These are phyloP conservation scores for Conus ventricosus DNA, from an alignment of 1,140 invertebrate species.

Conservation along the genomic window DNA sequence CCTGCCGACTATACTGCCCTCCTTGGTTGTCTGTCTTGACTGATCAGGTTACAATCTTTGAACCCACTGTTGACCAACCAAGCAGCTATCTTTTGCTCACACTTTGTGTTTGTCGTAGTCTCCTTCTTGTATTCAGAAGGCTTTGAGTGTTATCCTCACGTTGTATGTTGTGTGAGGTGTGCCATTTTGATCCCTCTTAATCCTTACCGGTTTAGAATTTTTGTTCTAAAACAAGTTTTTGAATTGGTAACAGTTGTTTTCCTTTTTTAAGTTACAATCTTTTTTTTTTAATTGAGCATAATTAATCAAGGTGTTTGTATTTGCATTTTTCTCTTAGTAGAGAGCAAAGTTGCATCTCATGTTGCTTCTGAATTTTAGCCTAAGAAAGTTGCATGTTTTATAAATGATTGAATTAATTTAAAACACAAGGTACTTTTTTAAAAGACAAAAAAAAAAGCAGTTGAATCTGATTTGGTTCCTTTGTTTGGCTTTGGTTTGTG, in stretches of 20 bases:
- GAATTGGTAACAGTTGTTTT: not conserved
- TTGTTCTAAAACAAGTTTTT: not conserved
- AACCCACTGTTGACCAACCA: not conserved
- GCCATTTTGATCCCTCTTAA: slow-evolving; percentile 28
- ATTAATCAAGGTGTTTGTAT: not conserved
- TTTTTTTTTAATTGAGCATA: not conserved
- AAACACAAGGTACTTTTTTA: not conserved
- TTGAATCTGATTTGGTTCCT: not conserved
- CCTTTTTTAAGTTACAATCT: not conserved
- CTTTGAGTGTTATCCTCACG: not conserved
- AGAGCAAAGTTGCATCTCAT: not conserved
- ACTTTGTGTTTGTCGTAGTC: not conserved
- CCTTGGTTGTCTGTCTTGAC: too few species aligned
- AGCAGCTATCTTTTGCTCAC: not conserved
- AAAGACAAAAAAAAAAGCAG: too few species aligned
- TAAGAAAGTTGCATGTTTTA: not conserved
- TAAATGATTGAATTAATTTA: slow-evolving; percentile 6
- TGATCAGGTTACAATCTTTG: not conserved
- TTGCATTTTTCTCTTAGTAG: not conserved
- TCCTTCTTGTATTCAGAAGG: not conserved
- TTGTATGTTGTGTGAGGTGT: not conserved
- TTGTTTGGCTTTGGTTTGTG: slow-evolving; percentile 24
- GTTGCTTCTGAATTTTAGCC: not conserved
- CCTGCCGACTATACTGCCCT: too few species aligned
- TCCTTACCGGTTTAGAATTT: slow-evolving; percentile 18